Evolutionary conservation across 2,888 invertebrate genomes (phyloP), one percentile per base, ranked within the genome.

Genomic region (Hipparchia sbordonii): DNA sequence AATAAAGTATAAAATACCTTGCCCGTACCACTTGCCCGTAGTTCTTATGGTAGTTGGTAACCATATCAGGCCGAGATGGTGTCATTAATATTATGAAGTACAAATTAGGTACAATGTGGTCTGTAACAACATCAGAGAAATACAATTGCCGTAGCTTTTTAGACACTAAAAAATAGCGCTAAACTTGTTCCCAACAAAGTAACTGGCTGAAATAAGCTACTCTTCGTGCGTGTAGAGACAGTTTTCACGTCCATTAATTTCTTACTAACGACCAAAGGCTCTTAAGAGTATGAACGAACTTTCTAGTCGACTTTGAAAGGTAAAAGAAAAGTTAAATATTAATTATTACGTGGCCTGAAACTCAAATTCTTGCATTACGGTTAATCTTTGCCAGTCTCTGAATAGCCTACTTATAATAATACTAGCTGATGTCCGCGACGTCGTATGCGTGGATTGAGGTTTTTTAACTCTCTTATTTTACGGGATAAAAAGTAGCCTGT

Each of bases 241-340:
- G 6, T 65, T 51, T 6, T n/a, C 45, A n/a, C 39, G 46, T 61
- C 23, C 51, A 51, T 23, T 51, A 65, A 65, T 65, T 39, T 4
- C 5, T 62, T 52, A 33, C 51, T 65, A 72, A 75, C 71, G 72
- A 71, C 63, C 51, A 65, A 65, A 51, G 23, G 63, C 63, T 51
- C 23, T 63, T 63, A 65, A 33, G 51, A 63, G 63, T 63, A 51
- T 48, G 12, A 51, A 52, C 51, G 23, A 62, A 62, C 46, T 71
- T 71, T 70, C 56, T 56, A 7, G n/a, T 6, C 6, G 7, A 56
- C n/a, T 56, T 23, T n/a, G 12, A 54, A n/a, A 54, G n/a, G n/a
- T 12, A 10, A 12, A 10, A 52, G 10, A 52, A 12, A 52, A 52
- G 10, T 10, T 51, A 51, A 51, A 10, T 10, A 8, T 51, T 9